Conservation (phyloP, 2,888 invertebrate species). For the Zeuzera pyrina region DNA sequence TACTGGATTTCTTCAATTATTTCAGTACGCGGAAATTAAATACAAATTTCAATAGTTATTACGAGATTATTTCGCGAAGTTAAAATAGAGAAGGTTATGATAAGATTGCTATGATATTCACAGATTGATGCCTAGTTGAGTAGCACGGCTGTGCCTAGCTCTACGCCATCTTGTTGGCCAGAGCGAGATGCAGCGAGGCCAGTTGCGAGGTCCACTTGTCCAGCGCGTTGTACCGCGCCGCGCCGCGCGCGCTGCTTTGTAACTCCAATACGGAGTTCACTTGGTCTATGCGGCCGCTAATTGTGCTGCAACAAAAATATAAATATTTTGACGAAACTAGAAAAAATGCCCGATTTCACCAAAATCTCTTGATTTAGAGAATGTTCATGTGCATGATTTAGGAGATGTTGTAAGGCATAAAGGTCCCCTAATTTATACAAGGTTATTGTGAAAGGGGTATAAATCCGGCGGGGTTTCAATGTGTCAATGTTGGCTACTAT, state of each 20-base stretch:
- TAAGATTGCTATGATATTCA: no score
- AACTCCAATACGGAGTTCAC: conserved; percentile 95
- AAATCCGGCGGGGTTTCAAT: no score
- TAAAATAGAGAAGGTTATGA: no score
- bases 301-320: conserved; percentile 73
- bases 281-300: conserved; percentile 92
- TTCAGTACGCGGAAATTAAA: no score
- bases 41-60: no score
- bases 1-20: no score
- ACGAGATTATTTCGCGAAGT: no score
- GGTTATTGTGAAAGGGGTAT: no score
- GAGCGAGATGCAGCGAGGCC: conserved; percentile 87
- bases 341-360: no score
- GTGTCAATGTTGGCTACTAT: no score
- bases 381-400: not conserved
- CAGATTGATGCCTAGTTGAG: no score
- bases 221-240: conserved; percentile 91
- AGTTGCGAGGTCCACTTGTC: conserved; percentile 98
- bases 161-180: conserved; percentile 96
- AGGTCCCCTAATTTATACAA: conserved; percentile 3
- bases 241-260: conserved; percentile 83
- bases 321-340: conserved; percentile 1
- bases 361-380: not conserved
- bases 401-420: conserved; percentile 1
- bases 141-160: no score